phyloP scores from a whole-genome alignment of 2,113 vertebrate species.

The Daboia siamensis region DNA sequence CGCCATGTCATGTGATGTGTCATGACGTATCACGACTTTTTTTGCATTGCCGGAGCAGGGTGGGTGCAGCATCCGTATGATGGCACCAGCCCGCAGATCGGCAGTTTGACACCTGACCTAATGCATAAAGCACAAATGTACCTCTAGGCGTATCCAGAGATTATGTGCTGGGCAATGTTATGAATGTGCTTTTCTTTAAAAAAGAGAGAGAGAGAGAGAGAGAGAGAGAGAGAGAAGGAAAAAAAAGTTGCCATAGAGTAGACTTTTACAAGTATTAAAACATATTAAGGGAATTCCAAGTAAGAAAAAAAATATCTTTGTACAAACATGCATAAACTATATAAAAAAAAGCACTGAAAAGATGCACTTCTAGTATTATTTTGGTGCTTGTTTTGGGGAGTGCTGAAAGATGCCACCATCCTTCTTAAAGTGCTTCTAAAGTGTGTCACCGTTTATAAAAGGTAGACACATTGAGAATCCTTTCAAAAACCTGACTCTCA shows the following conservation, averaged over 20 bases:
- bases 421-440: neutral
- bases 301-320: constrained; percentile 40
- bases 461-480: neutral
- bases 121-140: constrained; percentile 58
- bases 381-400: constrained; percentile 52
- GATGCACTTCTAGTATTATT: constrained; percentile 56
- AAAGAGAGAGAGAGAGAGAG: neutral
- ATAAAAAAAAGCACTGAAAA: constrained; percentile 40
- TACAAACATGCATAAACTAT: constrained; percentile 59
- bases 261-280: constrained; percentile 59
- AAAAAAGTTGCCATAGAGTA: constrained; percentile 37
- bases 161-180: constrained; percentile 51
- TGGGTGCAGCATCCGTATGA: too few relatives aligned
- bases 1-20: too few relatives aligned
- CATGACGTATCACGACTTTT: too few relatives aligned
- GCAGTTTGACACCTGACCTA: constrained; percentile 58
- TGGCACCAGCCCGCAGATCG: too few relatives aligned
- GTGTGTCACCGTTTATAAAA: neutral
- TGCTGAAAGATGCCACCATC: neutral
- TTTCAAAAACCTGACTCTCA: neutral
- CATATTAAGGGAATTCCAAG: constrained; percentile 57
- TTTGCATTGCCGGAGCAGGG: too few relatives aligned
- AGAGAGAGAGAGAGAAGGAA: neutral
- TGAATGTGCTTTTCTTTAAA: constrained; percentile 57
- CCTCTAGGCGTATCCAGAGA: constrained; percentile 34